These are phyloP conservation scores for Galagoides demidoff DNA, from an alignment of 2,797 vertebrate species.

Conservation along the genomic window DNA sequence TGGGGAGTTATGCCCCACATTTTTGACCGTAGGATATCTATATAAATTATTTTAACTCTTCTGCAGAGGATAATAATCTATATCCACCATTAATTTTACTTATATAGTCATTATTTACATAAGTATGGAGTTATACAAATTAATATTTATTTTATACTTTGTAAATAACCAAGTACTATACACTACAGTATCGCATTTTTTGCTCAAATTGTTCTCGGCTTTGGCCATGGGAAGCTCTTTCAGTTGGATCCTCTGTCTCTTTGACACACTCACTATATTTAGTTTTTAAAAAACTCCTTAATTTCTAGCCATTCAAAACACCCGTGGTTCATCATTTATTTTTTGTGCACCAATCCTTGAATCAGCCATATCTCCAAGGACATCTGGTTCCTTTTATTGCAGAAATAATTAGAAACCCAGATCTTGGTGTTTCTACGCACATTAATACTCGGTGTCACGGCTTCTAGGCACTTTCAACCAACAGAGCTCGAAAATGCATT, in stretches of 20 bases:
- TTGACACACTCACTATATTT: neutral
- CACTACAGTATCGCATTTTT: neutral
- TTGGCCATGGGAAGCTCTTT: neutral
- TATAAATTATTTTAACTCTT: neutral
- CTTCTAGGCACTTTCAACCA: neutral
- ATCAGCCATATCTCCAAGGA: neutral
- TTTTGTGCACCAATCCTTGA: neutral
- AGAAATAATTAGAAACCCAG: neutral
- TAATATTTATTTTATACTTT: neutral
- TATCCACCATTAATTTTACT: neutral
- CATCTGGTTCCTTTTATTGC: neutral
- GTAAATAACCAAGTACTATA: neutral
- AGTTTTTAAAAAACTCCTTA: neutral
- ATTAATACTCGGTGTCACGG: neutral
- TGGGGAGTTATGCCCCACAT: neutral
- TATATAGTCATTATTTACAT: neutral
- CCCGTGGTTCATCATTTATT: neutral
- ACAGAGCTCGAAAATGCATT: neutral
- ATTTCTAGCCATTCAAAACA: neutral
- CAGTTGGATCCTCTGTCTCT: neutral
- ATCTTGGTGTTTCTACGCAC: neutral
- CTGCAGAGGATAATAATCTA: neutral
- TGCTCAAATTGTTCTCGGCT: neutral
- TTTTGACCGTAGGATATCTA: neutral
- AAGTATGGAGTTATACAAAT: neutral